phyloP scores from a whole-genome alignment of 2,797 vertebrate genomes.

The Rachycentron canadum region DNA sequence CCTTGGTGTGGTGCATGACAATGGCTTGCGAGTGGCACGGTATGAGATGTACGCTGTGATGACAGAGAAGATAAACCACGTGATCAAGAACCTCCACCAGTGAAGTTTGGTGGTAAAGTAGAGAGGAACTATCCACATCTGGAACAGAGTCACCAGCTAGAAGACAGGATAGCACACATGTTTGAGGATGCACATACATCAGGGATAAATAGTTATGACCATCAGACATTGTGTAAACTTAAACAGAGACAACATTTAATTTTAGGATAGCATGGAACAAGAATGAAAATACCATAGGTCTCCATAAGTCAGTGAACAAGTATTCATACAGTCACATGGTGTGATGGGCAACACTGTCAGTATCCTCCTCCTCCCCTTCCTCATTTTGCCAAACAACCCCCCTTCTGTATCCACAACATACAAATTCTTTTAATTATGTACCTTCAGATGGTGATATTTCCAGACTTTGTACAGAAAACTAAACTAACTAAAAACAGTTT shows the following conservation, averaged over 20 bases:
- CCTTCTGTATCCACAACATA: constrained; percentile 10
- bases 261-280: constrained; percentile 1
- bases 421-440: background rate
- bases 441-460: background rate
- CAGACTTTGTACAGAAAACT: background rate
- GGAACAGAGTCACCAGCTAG: constrained; percentile 98
- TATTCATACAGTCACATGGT: background rate
- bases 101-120: constrained; percentile 98
- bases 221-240: background rate
- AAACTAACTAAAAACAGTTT: too few relatives aligned
- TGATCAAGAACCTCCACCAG: constrained; percentile 97
- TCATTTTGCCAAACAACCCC: background rate
- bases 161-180: constrained; percentile 46
- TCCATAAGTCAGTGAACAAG: background rate
- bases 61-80: constrained; percentile 96
- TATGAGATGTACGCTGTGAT: constrained; percentile 95
- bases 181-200: constrained; percentile 14
- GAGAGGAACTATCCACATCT: constrained; percentile 99
- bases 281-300: background rate
- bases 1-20: constrained; percentile 96
- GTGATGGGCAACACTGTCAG: background rate
- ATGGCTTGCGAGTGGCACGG: constrained; percentile 95
- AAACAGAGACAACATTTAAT: background rate
- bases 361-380: background rate
- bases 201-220: background rate